These are phyloP conservation scores for Nannobrachium achirus DNA, from an alignment of 2,113 vertebrate genomes.

Conservation along the genomic window DNA sequence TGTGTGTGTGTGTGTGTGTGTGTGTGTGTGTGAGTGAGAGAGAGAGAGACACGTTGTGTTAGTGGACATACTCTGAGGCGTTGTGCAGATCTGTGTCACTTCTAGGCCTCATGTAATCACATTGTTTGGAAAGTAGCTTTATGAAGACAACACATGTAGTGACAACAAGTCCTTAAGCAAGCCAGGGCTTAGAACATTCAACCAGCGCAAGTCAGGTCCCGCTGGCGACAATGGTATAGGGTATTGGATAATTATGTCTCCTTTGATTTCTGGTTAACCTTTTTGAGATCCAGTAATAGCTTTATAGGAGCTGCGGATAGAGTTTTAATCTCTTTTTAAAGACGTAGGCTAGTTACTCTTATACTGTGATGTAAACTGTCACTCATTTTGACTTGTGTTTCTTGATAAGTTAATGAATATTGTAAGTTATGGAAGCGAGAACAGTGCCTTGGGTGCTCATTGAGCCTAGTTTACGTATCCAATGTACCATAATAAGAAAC, in stretches of 20 bases:
- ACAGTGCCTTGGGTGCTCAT: constrained; percentile 21
- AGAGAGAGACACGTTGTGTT: constrained; percentile 6
- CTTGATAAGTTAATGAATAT: constrained; percentile 25
- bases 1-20: neutral
- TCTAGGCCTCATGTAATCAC: constrained; percentile 57
- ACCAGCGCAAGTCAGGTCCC: constrained; percentile 24
- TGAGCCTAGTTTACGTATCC: constrained; percentile 16
- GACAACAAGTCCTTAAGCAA: constrained; percentile 59
- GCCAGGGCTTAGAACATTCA: constrained; percentile 12
- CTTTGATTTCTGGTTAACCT: constrained; percentile 29
- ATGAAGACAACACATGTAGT: constrained; percentile 60
- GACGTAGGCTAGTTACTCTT: constrained; percentile 3
- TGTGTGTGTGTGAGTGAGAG: constrained; percentile 17
- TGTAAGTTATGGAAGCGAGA: constrained; percentile 2
- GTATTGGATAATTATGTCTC: constrained; percentile 40
- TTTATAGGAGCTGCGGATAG: constrained; percentile 20
- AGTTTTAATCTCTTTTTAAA: constrained; percentile 1
- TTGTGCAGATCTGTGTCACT: constrained; percentile 38
- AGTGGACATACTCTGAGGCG: constrained; percentile 30
- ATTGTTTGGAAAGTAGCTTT: constrained; percentile 48
- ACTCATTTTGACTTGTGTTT: constrained; percentile 23
- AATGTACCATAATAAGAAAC: neutral
- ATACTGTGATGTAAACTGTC: constrained; percentile 25
- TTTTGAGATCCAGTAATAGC: constrained; percentile 11
- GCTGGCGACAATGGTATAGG: constrained; percentile 9